A percentile compares a stretch with the other conserved stretches of the same genome.
Evolutionary conservation across 1,140 invertebrate species (phyloP).

Genomic region (Caenorhabditis tropicalis): DNA sequence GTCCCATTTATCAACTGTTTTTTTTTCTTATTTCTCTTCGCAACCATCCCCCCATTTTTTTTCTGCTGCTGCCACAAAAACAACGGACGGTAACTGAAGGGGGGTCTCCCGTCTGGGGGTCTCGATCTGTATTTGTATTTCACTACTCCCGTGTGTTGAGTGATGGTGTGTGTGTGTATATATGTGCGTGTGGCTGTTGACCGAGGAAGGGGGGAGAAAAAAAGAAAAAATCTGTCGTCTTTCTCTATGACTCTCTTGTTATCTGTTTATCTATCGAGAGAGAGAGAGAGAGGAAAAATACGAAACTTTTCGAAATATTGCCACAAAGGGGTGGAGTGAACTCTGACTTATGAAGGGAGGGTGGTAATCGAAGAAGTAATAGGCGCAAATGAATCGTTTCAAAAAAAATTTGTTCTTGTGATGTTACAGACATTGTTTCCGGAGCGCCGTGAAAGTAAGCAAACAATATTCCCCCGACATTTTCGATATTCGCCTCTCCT

Average conservation of each 20-base stretch:
- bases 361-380: not conserved
- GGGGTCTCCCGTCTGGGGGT: slow-evolving; percentile 6
- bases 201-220: not conserved
- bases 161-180: not conserved
- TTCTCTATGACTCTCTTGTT: not conserved
- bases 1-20: not conserved
- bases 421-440: not conserved
- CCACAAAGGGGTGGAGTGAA: not conserved
- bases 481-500: not conserved
- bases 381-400: not conserved
- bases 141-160: slow-evolving; percentile 31
- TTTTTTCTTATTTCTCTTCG: not conserved
- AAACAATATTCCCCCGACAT: not conserved
- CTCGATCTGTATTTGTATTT: slow-evolving; percentile 30
- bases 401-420: not conserved
- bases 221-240: slow-evolving; percentile 16
- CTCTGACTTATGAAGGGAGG: slow-evolving; percentile 11
- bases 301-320: slow-evolving; percentile 44
- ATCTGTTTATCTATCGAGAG: not conserved
- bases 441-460: not conserved
- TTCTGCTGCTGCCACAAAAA: not conserved
- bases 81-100: slow-evolving; percentile 34
- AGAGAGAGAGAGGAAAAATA: not conserved
- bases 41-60: not conserved
- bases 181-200: slow-evolving; percentile 24